Conservation (phyloP, 1,140 invertebrate species). For the Drosophila tristis region DNA sequence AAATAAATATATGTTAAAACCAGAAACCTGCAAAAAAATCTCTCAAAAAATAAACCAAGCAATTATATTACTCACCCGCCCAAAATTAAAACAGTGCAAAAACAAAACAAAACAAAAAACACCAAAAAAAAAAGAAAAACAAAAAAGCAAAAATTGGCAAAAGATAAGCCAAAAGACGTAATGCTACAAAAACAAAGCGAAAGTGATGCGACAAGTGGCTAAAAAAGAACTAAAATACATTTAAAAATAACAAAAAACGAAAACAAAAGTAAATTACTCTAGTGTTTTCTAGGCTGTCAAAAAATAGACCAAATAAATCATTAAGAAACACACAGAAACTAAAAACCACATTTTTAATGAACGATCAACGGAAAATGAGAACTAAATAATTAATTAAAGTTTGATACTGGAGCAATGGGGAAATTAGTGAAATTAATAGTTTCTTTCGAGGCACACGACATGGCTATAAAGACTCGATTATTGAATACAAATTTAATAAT, state of each 20-base stretch:
- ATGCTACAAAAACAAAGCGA: constrained; percentile 2
- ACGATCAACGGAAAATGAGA: neutral
- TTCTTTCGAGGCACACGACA: no score
- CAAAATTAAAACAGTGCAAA: constrained; percentile 20
- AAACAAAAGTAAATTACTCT: neutral
- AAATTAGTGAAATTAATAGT: neutral
- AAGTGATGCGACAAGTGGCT: constrained; percentile 32
- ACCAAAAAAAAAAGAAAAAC: constrained; percentile 9
- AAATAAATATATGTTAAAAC: constrained; percentile 10
- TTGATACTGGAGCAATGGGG: no score
- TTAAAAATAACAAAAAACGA: neutral
- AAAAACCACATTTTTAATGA: neutral
- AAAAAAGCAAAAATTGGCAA: constrained; percentile 36
- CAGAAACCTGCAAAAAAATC: no score
- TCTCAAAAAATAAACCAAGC: neutral
- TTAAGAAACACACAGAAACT: no score
- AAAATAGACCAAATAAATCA: neutral
- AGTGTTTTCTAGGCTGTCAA: constrained; percentile 6
- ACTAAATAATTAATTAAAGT: neutral
- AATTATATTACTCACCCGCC: constrained; percentile 16
- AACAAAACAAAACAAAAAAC: neutral
- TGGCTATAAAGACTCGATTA: no score
- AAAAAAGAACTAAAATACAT: constrained; percentile 13
- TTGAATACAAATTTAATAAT: no score
- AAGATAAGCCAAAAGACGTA: constrained; percentile 30